Evolutionary conservation across 1,140 invertebrate genomes (phyloP).

Genomic region (Leptestheria dahalacensis): DNA sequence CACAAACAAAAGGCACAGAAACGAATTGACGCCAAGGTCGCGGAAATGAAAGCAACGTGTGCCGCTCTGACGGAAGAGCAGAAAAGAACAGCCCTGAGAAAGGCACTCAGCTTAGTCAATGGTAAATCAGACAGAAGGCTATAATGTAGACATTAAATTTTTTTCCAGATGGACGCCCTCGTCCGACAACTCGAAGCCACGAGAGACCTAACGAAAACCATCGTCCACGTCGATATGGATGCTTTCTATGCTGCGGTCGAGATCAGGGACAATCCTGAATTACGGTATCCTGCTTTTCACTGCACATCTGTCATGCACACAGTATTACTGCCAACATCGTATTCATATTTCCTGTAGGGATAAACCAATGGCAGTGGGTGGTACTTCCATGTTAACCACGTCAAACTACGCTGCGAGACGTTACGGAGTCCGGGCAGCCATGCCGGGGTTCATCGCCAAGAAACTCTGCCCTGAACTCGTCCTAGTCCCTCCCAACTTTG

Average conservation of each 20-base stretch:
- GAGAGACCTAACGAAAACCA: conserved; percentile 33
- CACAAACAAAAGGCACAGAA: conserved; percentile 32
- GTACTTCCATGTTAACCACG: conserved; percentile 43
- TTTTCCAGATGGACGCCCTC: conserved; percentile 31
- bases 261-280: conserved; percentile 40
- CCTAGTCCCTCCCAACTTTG: conserved; percentile 39
- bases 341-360: conserved; percentile 23
- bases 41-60: conserved; percentile 27
- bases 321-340: too few species aligned
- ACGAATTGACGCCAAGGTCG: conserved; percentile 33
- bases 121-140: too few species aligned
- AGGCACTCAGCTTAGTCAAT: conserved; percentile 23
- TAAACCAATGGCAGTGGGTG: conserved; percentile 50
- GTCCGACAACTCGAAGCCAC: conserved; percentile 26
- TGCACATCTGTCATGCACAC: background rate
- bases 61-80: conserved; percentile 27
- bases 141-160: too few species aligned
- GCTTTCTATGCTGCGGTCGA: conserved; percentile 51
- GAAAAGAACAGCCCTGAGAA: conserved; percentile 24
- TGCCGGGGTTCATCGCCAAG: conserved; percentile 54
- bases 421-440: conserved; percentile 48
- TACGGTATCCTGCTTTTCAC: conserved; percentile 25
- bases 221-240: conserved; percentile 53
- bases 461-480: conserved; percentile 46
- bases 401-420: conserved; percentile 47